phyloP scores from a whole-genome alignment of 1,140 invertebrate genomes.

The Andrena cerasifolii region DNA sequence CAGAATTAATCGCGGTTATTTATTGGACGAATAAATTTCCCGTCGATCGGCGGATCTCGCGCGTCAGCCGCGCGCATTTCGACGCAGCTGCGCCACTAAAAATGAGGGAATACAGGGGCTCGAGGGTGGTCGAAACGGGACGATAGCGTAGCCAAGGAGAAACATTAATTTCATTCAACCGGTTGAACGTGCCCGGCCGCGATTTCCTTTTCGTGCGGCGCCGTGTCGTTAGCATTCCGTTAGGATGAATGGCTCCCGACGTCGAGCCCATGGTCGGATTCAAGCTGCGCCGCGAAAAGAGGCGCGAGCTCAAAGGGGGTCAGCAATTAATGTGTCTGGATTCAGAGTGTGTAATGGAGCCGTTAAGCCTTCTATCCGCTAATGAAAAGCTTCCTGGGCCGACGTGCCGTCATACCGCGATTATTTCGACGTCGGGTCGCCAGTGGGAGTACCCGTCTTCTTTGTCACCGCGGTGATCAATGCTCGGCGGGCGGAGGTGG shows the following conservation, averaged over 20 bases:
- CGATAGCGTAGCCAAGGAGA: constrained; percentile 1
- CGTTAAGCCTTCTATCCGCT: constrained; percentile 19
- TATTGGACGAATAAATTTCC: constrained; percentile 63
- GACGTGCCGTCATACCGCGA: not conserved
- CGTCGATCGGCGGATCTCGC: constrained; percentile 48
- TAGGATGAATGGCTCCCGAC: constrained; percentile 41
- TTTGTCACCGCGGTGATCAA: not conserved
- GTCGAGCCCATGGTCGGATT: constrained; percentile 26
- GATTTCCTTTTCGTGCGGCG: not conserved
- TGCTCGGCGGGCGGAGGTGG: no score
- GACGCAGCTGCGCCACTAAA: constrained; percentile 57
- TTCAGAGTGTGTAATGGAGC: constrained; percentile 38
- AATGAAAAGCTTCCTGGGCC: constrained; percentile 40
- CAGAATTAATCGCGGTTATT: constrained; percentile 66
- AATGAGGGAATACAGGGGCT: constrained; percentile 31
- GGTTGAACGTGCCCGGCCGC: not conserved
- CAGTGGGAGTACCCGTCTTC: not conserved
- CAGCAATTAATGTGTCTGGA: constrained; percentile 56
- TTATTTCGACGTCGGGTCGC: constrained; percentile 5
- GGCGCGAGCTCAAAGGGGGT: constrained; percentile 23
- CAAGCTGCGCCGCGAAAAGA: constrained; percentile 34
- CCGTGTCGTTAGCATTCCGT: constrained; percentile 6
- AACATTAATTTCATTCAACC: constrained; percentile 46
- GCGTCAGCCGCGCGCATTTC: constrained; percentile 27
- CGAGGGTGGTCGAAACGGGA: constrained; percentile 13